Base-by-base conservation (phyloP, 2,113 vertebrate genomes). In the Sclerurus mexicanus region DNA sequence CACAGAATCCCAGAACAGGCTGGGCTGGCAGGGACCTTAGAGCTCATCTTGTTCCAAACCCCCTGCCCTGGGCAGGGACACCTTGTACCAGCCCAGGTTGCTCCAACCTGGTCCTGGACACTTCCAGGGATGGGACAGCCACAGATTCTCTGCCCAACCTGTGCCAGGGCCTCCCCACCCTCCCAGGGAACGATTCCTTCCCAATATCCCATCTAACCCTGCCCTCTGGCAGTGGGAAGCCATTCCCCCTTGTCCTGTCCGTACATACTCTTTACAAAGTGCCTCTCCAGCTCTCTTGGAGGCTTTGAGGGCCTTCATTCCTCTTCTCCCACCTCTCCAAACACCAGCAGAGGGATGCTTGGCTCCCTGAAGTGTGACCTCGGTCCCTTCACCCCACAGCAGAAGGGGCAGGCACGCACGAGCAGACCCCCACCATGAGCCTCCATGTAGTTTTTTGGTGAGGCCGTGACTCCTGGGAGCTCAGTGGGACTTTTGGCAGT, bases 331-430 rank as follows among this genome's bases (percentile, higher is more conserved):
- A 37, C 5, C 14, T 66, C 64, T 74, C 31, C 78, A 64, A 69
- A 77, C 9, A 24, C 30, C 39, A 47, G 49, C 52, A 85, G 25
- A 15, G 2, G 19, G 18, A 21, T 83, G 24, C 49, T 56, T 84
- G 31, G n/a, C 59, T 87, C 12, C 31, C 14, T 67, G 9, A 8
- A 40, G n/a, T 25, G 60, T 69, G 66, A 6, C 27, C 46, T 37
- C 30, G 17, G 44, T 89, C 0, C 1, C 40, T 76, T 27, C 56
- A 88, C 5, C 52, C 25, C 46, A 27, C 16, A 18, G 19, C 56
- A 10, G 49, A 46, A 5, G 0, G 5, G 67, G 17, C 31, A 64
- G 56, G 37, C 0, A 2, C 12, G 23, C n/a, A 40, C 2, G 4
- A 85, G 33, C 40, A 55, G 46, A 81, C 13, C 27, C 40, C 58